Conservation (phyloP, 2,113 vertebrate genomes). For the Turnix velox region DNA sequence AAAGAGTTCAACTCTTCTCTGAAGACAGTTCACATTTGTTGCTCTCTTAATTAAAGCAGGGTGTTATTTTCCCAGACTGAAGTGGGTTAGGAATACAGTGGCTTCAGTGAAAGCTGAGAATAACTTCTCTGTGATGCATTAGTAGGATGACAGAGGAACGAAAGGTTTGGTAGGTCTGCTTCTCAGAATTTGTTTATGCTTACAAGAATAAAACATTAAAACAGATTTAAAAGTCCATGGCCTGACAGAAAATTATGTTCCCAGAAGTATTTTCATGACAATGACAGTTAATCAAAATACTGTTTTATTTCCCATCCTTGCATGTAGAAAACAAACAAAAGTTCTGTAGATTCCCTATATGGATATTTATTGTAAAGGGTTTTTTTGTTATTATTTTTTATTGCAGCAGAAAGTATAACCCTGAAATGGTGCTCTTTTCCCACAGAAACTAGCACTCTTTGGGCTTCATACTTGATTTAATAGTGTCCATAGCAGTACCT, state of each 20-base stretch:
- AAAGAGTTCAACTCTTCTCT: slow-evolving; percentile 17
- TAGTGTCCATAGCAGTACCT: not conserved
- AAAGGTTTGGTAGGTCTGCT: slow-evolving; percentile 32
- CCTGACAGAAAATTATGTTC: not conserved
- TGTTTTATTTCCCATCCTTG: not conserved
- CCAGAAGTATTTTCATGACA: not conserved
- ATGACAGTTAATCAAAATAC: not conserved
- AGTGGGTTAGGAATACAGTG: slow-evolving; percentile 53
- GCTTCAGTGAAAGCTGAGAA: slow-evolving; percentile 51
- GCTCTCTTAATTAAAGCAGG: slow-evolving; percentile 40
- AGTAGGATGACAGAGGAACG: slow-evolving; percentile 33
- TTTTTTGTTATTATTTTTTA: not conserved
- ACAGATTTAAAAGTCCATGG: not conserved
- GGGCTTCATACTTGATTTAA: not conserved
- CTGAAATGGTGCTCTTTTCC: not conserved
- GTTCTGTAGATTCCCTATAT: not conserved
- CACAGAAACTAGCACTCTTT: not conserved
- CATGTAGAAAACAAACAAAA: not conserved
- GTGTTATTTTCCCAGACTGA: slow-evolving; percentile 48
- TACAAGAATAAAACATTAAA: slow-evolving; percentile 10
- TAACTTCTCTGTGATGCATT: slow-evolving; percentile 43
- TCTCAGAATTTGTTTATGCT: slow-evolving; percentile 24
- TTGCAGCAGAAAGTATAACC: not conserved
- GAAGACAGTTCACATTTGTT: slow-evolving; percentile 20
- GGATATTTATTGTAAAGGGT: not conserved